phyloP scores from a whole-genome alignment of 1,140 invertebrate species.

The Macrobrachium rosenbergii region DNA sequence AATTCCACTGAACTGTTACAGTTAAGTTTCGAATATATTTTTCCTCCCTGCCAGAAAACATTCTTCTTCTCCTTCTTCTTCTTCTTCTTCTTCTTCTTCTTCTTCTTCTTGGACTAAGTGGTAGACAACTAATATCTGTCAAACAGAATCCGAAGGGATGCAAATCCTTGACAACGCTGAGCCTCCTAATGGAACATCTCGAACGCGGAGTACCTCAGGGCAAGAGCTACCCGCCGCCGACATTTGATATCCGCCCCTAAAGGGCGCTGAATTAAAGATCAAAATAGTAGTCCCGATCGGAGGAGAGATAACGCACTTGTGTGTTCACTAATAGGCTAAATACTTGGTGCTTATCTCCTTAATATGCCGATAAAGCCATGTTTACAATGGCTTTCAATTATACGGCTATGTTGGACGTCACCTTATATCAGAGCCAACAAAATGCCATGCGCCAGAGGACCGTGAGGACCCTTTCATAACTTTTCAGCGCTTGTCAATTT shows the following conservation, averaged over 20 bases:
- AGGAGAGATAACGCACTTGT: constrained; percentile 44
- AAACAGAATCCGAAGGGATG: background rate
- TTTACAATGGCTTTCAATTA: constrained; percentile 64
- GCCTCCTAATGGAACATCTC: constrained; percentile 45
- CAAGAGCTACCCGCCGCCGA: background rate
- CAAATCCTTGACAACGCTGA: background rate
- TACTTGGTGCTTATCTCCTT: constrained; percentile 62
- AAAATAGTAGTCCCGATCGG: constrained; percentile 1
- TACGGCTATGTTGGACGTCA: constrained; percentile 57
- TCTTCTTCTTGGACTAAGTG: background rate
- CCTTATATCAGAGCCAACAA: constrained; percentile 41
- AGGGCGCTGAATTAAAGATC: background rate
- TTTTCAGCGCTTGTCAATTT: constrained; percentile 53
- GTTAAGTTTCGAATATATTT: no score
- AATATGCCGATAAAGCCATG: constrained; percentile 62
- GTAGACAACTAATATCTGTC: background rate
- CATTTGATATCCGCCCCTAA: constrained; percentile 27
- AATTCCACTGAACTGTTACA: no score
- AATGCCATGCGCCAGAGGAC: constrained; percentile 32
- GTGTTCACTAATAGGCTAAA: constrained; percentile 62
- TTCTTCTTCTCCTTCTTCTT: no score
- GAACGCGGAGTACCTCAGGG: constrained; percentile 21
- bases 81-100: background rate
- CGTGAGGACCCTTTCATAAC: constrained; percentile 48
- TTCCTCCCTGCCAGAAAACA: no score